Conservation (phyloP, 2,888 invertebrate species). For the Pyrgus malvae region DNA sequence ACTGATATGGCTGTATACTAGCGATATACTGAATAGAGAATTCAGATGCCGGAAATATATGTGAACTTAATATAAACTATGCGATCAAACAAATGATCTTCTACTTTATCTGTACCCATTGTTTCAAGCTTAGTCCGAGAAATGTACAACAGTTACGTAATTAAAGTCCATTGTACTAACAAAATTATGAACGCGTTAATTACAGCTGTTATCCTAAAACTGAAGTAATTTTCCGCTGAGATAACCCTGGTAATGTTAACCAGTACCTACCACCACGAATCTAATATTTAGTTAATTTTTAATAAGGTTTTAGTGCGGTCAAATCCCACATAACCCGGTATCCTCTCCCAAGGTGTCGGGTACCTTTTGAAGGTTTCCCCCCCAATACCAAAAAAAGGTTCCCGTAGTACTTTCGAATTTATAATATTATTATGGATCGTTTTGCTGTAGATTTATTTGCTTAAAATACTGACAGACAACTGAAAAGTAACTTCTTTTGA, state of each 20-base stretch:
- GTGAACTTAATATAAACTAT: background rate
- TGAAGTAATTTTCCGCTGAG: conserved; percentile 2
- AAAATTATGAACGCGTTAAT: conserved; percentile 8
- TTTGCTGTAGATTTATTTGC: too few relatives aligned
- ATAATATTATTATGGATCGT: too few relatives aligned
- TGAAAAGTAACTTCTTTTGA: too few relatives aligned
- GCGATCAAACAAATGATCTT: background rate
- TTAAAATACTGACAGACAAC: too few relatives aligned
- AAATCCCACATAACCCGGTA: too few relatives aligned
- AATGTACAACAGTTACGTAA: conserved; percentile 1
- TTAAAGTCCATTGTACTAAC: conserved; percentile 9
- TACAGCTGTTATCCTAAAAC: background rate
- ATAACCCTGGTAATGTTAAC: background rate
- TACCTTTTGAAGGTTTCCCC: too few relatives aligned
- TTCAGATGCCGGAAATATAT: conserved; percentile 1
- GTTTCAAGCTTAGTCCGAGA: background rate
- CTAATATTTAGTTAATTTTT: background rate
- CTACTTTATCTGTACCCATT: background rate
- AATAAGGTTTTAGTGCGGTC: too few relatives aligned
- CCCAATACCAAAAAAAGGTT: too few relatives aligned
- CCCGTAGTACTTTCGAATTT: too few relatives aligned
- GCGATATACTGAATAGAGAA: background rate
- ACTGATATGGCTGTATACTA: background rate
- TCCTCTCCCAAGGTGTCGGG: too few relatives aligned
- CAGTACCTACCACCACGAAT: background rate